Percentiles rank a stretch among this genome's conserved stretches.
phyloP scores from a whole-genome alignment of 2,113 vertebrate genomes.

The Hoplias malabaricus region DNA sequence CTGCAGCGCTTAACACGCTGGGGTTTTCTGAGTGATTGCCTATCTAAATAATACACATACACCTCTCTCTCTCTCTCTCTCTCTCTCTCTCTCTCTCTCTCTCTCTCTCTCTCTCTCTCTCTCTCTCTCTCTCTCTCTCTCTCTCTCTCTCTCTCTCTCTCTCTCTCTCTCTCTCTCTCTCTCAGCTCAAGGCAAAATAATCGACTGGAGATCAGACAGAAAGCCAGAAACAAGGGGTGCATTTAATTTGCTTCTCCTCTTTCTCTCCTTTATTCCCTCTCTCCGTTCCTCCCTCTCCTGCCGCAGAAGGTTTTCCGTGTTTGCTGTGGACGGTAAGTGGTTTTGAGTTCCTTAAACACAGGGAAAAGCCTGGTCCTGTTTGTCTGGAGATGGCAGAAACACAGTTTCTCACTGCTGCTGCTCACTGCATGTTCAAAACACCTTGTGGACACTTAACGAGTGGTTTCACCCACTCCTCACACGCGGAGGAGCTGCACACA shows the following conservation, averaged over 20 bases:
- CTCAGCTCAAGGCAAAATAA: conserved; percentile 63
- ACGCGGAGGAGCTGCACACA: too few relatives aligned
- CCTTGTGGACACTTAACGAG: too few relatives aligned
- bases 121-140: conserved; percentile 35
- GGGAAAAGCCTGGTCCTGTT: background rate
- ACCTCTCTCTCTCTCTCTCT: too few relatives aligned
- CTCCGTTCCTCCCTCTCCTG: conserved; percentile 11
- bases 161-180: conserved; percentile 55
- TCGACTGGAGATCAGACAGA: conserved; percentile 65
- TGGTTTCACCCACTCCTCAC: too few relatives aligned
- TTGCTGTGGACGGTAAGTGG: conserved; percentile 52
- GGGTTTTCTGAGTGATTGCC: conserved; percentile 70
- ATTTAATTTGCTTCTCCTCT: conserved; percentile 40
- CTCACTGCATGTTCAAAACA: too few relatives aligned
- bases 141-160: background rate
- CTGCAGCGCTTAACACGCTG: conserved; percentile 60
- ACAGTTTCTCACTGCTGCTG: too few relatives aligned
- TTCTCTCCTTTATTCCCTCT: background rate
- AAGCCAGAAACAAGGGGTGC: conserved; percentile 57
- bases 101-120: background rate
- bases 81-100: conserved; percentile 8
- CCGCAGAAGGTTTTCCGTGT: conserved; percentile 67
- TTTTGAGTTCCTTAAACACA: conserved; percentile 35
- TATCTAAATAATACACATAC: conserved; percentile 78
- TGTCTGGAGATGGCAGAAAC: background rate